Evolutionary conservation across 1,140 invertebrate species (phyloP).

Genomic region (Drosophila novamexicana): DNA sequence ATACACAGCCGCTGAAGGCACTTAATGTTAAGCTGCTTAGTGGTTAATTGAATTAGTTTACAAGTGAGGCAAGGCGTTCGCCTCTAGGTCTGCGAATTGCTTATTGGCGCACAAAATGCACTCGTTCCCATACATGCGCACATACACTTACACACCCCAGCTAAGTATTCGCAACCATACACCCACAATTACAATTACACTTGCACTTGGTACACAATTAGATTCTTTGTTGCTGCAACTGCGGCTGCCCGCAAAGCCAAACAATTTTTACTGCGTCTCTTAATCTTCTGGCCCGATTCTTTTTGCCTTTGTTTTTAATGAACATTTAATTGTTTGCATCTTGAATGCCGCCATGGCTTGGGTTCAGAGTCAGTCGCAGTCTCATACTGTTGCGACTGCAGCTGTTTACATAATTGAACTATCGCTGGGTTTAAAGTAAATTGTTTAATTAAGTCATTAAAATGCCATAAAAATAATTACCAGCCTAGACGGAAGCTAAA

Average conservation of each 20-base stretch:
- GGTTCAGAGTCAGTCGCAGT: neutral
- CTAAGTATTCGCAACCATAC: neutral
- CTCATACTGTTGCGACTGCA: conserved; percentile 9
- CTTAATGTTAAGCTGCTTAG: conserved; percentile 79
- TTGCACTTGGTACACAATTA: conserved; percentile 80
- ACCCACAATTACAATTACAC: conserved; percentile 65
- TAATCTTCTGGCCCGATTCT: conserved; percentile 27
- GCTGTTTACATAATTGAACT: conserved; percentile 79
- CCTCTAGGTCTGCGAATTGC: conserved; percentile 35
- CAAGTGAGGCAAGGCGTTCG: conserved; percentile 58
- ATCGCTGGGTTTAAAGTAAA: conserved; percentile 61
- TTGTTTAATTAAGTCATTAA: conserved; percentile 83
- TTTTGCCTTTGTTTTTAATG: conserved; percentile 61
- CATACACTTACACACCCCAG: neutral
- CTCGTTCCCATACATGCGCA: conserved; percentile 6
- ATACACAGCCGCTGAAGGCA: conserved; percentile 48
- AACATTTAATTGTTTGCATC: conserved; percentile 78
- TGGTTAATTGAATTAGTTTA: conserved; percentile 82
- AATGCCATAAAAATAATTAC: conserved; percentile 77
- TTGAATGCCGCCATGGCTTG: conserved; percentile 30
- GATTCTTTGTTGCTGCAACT: conserved; percentile 63
- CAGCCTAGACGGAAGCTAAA: conserved; percentile 49
- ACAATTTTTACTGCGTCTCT: conserved; percentile 44
- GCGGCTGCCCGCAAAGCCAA: conserved; percentile 48
- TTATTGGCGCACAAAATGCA: conserved; percentile 53